These are phyloP conservation scores for Drosophila erecta DNA, from an alignment of 1,140 invertebrate genomes.

Conservation along the genomic window DNA sequence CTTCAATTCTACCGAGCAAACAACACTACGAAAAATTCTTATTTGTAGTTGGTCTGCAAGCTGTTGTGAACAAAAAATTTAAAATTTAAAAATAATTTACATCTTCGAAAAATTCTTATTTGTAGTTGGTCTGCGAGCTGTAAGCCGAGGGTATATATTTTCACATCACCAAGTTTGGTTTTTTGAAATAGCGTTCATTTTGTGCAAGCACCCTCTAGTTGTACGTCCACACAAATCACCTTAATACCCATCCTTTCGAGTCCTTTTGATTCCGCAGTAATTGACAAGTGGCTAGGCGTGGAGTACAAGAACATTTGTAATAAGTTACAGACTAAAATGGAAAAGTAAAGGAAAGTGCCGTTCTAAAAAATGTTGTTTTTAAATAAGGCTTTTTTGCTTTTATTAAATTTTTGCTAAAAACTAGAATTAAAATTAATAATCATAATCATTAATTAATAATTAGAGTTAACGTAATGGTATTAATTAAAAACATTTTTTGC, in stretches of 20 bases:
- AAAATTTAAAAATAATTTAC: background rate
- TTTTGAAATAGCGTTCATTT: background rate
- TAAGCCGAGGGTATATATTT: background rate
- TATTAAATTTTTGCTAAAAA: constrained; percentile 82
- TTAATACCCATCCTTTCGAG: background rate
- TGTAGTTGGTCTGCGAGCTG: too few relatives aligned
- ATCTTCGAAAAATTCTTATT: too few relatives aligned
- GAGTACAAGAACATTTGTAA: background rate
- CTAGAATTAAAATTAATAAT: constrained; percentile 83
- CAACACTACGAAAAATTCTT: background rate
- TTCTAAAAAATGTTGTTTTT: constrained; percentile 58
- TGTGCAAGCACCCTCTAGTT: background rate
- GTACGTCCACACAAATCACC: too few relatives aligned
- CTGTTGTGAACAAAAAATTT: background rate
- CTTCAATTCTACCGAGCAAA: background rate
- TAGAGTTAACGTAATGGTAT: constrained; percentile 77
- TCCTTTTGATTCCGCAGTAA: constrained; percentile 22
- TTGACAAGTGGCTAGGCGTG: constrained; percentile 48
- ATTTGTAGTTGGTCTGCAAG: constrained; percentile 16
- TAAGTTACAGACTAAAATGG: background rate
- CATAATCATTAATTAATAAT: constrained; percentile 77
- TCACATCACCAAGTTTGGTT: background rate
- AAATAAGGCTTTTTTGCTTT: constrained; percentile 81
- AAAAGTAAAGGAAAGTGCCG: constrained; percentile 26
- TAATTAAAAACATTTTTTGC: constrained; percentile 78